These are phyloP conservation scores for Manduca sexta DNA, from an alignment of 1,140 invertebrate genomes.

Conservation along the genomic window DNA sequence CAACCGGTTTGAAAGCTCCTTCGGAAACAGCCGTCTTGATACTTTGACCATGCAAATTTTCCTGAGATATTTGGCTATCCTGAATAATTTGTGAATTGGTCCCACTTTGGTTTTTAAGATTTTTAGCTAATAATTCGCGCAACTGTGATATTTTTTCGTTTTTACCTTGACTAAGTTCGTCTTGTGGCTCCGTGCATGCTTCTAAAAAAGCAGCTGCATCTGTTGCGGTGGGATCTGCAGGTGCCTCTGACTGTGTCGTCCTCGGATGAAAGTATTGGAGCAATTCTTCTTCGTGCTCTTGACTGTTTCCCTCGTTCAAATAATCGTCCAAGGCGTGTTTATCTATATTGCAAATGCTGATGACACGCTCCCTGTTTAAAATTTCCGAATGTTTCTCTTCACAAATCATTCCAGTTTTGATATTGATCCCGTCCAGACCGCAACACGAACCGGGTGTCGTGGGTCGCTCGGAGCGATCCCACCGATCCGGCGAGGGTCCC, in stretches of 20 bases:
- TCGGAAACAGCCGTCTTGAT: conserved; percentile 28
- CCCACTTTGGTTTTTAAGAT: conserved; percentile 73
- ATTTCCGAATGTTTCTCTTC: conserved; percentile 69
- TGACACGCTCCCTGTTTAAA: conserved; percentile 75
- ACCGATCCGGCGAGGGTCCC: conserved; percentile 31
- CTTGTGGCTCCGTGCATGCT: conserved; percentile 57
- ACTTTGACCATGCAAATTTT: conserved; percentile 27
- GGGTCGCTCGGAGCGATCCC: conserved; percentile 26
- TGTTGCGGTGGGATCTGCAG: conserved; percentile 16
- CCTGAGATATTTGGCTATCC: conserved; percentile 22
- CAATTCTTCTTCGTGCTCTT: conserved; percentile 86
- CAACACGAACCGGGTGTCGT: conserved; percentile 55
- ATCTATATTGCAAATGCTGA: conserved; percentile 82
- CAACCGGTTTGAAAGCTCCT: conserved; percentile 48
- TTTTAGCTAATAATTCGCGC: conserved; percentile 80
- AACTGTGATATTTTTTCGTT: conserved; percentile 82
- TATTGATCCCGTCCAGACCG: conserved; percentile 62
- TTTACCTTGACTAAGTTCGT: conserved; percentile 67
- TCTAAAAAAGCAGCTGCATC: conserved; percentile 60
- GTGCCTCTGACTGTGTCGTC: conserved; percentile 39
- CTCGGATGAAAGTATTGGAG: conserved; percentile 84
- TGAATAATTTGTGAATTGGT: conserved; percentile 41
- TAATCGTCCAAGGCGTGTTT: conserved; percentile 86
- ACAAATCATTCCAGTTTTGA: conserved; percentile 64
- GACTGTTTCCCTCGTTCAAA: conserved; percentile 83